Percentiles rank a stretch among this genome's conserved stretches.
phyloP scores from a whole-genome alignment of 2,888 invertebrate genomes.

The Agrenia bidenticulata region DNA sequence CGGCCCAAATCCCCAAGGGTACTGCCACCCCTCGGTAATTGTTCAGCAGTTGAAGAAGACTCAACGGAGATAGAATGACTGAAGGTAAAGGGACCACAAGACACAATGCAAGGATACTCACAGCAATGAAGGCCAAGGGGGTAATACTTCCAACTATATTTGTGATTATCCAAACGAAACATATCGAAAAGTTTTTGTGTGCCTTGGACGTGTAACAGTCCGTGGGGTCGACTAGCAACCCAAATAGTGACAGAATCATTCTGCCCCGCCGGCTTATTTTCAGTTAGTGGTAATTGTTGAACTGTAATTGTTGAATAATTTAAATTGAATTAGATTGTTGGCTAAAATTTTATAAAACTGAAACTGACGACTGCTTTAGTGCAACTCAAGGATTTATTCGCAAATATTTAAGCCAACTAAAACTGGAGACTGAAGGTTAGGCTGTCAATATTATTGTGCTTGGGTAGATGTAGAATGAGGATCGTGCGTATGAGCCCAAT shows the following conservation, averaged over 20 bases:
- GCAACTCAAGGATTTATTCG: too few species aligned
- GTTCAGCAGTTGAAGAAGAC: neutral
- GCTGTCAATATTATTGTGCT: too few species aligned
- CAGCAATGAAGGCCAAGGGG: neutral
- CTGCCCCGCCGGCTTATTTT: too few species aligned
- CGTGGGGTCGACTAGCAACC: slow-evolving; percentile 20
- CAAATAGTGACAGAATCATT: slow-evolving; percentile 11
- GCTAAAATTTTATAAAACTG: too few species aligned
- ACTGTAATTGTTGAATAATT: too few species aligned
- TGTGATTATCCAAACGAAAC: slow-evolving; percentile 2
- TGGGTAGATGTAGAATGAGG: too few species aligned
- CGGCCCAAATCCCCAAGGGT: neutral
- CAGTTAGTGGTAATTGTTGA: too few species aligned
- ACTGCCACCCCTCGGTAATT: neutral
- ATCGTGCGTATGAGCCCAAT: too few species aligned
- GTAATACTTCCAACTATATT: neutral
- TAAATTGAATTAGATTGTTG: too few species aligned
- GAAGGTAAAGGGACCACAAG: neutral
- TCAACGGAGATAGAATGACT: neutral
- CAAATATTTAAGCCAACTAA: too few species aligned
- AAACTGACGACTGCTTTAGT: too few species aligned
- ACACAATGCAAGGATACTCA: neutral
- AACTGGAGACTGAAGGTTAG: too few species aligned
- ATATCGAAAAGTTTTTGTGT: slow-evolving; percentile 8
- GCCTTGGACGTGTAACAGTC: slow-evolving; percentile 11